These are phyloP conservation scores for Ceyx melanurus DNA, from an alignment of 2,113 vertebrate genomes.

Conservation along the genomic window DNA sequence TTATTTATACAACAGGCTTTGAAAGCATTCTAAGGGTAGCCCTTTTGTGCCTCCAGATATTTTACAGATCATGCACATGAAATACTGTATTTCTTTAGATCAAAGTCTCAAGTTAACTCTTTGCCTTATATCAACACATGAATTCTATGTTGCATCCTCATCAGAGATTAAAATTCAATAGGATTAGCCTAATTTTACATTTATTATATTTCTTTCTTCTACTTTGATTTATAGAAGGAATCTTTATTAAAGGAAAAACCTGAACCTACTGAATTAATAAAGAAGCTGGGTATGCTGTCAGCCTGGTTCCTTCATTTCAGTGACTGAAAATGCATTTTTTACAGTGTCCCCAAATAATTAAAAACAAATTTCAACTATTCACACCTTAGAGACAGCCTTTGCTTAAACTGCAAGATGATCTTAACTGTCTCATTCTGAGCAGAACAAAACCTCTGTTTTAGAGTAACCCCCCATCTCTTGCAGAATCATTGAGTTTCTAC, in stretches of 20 bases:
- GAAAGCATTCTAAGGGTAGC: neutral
- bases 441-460: neutral
- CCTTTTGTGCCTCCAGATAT: neutral
- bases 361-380: neutral
- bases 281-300: neutral
- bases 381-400: neutral
- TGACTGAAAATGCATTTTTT: conserved; percentile 8
- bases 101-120: neutral
- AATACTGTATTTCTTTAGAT: neutral
- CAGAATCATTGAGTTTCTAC: neutral
- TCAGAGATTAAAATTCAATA: neutral
- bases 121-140: neutral
- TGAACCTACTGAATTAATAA: neutral
- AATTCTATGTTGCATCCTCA: neutral
- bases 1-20: neutral
- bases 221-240: conserved; percentile 16
- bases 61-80: neutral
- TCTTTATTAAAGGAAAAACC: conserved; percentile 17
- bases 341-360: neutral
- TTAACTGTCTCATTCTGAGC: neutral
- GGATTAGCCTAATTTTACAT: conserved; percentile 32
- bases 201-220: conserved; percentile 13
- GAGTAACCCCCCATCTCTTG: neutral
- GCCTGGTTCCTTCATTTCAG: neutral
- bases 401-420: neutral